phyloP scores from a whole-genome alignment of 1,140 invertebrate genomes.

The Cryptotermes secundus region DNA sequence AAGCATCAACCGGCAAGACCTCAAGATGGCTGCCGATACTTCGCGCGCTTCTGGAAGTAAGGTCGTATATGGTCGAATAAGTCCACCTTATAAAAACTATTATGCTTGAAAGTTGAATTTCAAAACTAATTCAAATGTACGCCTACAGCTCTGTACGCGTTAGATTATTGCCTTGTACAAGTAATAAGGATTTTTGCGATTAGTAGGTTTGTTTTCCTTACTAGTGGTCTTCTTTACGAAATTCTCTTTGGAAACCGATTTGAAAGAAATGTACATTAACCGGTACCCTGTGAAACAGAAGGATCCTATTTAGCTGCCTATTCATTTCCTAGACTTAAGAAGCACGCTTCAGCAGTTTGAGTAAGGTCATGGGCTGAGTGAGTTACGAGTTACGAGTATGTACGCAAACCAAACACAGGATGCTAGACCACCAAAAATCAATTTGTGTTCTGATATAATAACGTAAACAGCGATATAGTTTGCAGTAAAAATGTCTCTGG shows the following conservation, averaged over 20 bases:
- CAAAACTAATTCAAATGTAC: not conserved
- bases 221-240: too few relatives aligned
- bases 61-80: constrained; percentile 2
- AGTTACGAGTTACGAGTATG: not conserved
- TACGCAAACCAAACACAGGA: not conserved
- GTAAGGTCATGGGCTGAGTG: not conserved
- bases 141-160: not conserved
- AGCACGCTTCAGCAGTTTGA: not conserved
- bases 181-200: too few relatives aligned
- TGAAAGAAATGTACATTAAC: too few relatives aligned
- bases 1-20: not conserved
- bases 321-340: too few relatives aligned
- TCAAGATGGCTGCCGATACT: not conserved
- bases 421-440: not conserved
- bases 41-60: not conserved
- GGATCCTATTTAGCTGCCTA: too few relatives aligned
- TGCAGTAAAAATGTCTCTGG: too few relatives aligned
- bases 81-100: not conserved
- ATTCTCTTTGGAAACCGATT: too few relatives aligned
- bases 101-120: not conserved
- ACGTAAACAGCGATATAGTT: not conserved
- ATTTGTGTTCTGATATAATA: not conserved
- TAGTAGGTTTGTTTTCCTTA: too few relatives aligned
- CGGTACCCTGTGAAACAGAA: too few relatives aligned
- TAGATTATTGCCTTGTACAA: not conserved